Evolutionary conservation across 2,888 invertebrate genomes (phyloP).

Genomic region (Lochmaea crataegi): DNA sequence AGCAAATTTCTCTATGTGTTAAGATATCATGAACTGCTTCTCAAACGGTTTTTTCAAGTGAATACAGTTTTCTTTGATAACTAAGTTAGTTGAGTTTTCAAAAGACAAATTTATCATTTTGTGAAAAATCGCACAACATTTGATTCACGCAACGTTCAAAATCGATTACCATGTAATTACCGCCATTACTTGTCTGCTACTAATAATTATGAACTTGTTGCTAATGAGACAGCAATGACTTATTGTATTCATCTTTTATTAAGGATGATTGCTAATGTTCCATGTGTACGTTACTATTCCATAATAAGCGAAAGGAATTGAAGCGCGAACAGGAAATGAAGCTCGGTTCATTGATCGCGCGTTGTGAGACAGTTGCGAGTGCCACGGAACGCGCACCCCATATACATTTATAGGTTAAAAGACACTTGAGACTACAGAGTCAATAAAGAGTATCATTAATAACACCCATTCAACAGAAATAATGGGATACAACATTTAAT

Average conservation of each 20-base stretch:
- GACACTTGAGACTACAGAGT: conserved; percentile 49
- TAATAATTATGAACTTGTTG: neutral
- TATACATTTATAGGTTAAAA: conserved; percentile 25
- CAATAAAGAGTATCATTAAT: conserved; percentile 59
- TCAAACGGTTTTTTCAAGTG: no score
- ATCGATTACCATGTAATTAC: no score
- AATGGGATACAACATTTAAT: conserved; percentile 38
- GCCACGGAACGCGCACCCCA: conserved; percentile 12
- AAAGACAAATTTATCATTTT: no score
- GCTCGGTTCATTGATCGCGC: conserved; percentile 32
- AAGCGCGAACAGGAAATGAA: conserved; percentile 21
- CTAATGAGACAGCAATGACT: neutral
- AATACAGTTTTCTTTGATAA: no score
- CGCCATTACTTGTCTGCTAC: no score
- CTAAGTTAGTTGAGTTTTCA: no score
- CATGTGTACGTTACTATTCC: conserved; percentile 12
- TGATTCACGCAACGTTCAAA: no score
- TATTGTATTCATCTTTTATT: neutral
- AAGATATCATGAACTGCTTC: no score
- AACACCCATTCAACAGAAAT: conserved; percentile 49
- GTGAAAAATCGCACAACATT: no score
- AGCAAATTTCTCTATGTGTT: no score
- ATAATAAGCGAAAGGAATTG: conserved; percentile 24
- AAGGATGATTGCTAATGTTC: neutral
- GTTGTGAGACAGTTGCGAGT: conserved; percentile 7